These are phyloP conservation scores for Hippoglossus stenolepis DNA, from an alignment of 2,113 vertebrate species.

Conservation along the genomic window DNA sequence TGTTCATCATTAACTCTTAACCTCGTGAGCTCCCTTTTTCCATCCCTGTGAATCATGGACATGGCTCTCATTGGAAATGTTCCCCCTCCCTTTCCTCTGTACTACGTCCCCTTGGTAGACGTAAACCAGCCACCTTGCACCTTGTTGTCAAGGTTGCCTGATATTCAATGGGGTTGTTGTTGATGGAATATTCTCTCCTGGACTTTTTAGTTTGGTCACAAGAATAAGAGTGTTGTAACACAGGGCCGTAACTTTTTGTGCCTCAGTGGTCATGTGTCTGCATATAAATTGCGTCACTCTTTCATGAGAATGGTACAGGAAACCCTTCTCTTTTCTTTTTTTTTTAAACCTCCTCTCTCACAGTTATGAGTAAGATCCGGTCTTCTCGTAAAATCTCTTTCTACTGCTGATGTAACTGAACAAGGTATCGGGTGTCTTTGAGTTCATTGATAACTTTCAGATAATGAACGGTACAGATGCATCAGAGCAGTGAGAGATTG, in stretches of 20 bases:
- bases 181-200: background rate
- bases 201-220: background rate
- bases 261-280: constrained; percentile 17
- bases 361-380: constrained; percentile 40
- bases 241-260: background rate
- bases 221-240: background rate
- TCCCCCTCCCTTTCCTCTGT: constrained; percentile 44
- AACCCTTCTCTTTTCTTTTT: background rate
- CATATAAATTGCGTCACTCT: constrained; percentile 10
- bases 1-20: constrained; percentile 80
- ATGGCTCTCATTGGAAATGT: constrained; percentile 46
- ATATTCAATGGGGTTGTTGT: background rate
- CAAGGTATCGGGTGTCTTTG: too few species aligned
- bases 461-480: background rate
- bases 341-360: constrained; percentile 3
- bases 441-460: background rate
- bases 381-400: constrained; percentile 4
- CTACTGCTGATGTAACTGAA: background rate
- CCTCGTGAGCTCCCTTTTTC: constrained; percentile 63
- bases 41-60: constrained; percentile 77
- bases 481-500: background rate
- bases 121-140: constrained; percentile 14
- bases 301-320: constrained; percentile 12
- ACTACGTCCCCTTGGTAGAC: constrained; percentile 24
- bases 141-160: constrained; percentile 14